Conservation (phyloP, 2,888 invertebrate species). For the Pogonocherus hispidulus region DNA sequence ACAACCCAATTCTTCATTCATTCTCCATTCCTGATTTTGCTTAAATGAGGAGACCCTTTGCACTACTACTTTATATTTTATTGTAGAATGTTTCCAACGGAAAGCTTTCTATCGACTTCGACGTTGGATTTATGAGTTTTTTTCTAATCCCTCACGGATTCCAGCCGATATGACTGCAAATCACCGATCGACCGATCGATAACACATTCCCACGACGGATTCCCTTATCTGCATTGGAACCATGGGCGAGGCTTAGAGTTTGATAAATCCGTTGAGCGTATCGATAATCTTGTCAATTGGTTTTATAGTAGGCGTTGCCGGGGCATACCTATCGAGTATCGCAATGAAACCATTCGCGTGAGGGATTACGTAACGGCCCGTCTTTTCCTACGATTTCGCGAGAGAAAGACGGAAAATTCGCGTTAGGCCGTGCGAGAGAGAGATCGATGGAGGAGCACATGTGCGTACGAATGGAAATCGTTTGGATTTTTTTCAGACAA, state of each 20-base stretch:
- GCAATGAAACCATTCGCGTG: conserved; percentile 26
- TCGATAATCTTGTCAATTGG: conserved; percentile 27
- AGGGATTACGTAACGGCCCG: conserved; percentile 32
- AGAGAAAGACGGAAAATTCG: conserved; percentile 19
- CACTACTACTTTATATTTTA: too few species aligned
- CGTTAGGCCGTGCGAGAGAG: neutral
- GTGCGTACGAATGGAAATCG: too few species aligned
- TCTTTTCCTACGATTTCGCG: conserved; percentile 35
- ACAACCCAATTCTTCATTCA: too few species aligned
- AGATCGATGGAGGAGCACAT: neutral
- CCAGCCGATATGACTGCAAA: too few species aligned
- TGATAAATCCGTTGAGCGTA: conserved; percentile 5
- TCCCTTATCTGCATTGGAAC: neutral
- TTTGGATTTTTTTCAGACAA: conserved; percentile 31
- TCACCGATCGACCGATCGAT: too few species aligned
- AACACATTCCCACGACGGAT: too few species aligned
- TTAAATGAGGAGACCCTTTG: too few species aligned
- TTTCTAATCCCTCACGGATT: too few species aligned
- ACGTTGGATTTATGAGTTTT: too few species aligned
- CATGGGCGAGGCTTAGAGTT: neutral
- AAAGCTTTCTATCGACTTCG: too few species aligned
- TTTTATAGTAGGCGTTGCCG: conserved; percentile 32
- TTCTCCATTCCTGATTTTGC: too few species aligned
- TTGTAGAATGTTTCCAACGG: too few species aligned
- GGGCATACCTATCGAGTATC: conserved; percentile 36